A percentile compares a stretch with the other conserved stretches of the same genome.
These are phyloP conservation scores for Bambusicola thoracicus DNA, from an alignment of 2,113 vertebrate species.

Conservation along the genomic window DNA sequence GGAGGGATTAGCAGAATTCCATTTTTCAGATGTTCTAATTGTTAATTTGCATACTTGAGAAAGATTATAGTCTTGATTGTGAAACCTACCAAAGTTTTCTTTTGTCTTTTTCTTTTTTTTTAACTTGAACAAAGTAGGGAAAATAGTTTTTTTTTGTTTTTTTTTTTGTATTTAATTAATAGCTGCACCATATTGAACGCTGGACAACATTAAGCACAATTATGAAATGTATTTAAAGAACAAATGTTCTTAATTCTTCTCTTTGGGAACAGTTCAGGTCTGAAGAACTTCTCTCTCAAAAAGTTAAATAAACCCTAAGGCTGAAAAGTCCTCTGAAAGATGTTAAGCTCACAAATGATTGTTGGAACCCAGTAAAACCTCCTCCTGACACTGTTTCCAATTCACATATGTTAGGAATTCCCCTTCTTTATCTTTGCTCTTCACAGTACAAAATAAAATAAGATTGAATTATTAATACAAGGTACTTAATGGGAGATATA, in stretches of 20 bases:
- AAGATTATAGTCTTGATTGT: slow-evolving; percentile 42
- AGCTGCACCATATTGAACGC: not conserved
- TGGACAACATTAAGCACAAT: not conserved
- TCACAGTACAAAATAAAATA: not conserved
- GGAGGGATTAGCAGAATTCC: slow-evolving; percentile 23
- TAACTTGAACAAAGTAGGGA: not conserved
- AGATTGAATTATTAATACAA: not conserved
- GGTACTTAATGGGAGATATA: not conserved
- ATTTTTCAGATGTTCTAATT: slow-evolving; percentile 28
- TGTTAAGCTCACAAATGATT: not conserved
- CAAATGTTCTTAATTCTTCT: slow-evolving; percentile 6
- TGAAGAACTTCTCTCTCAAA: not conserved
- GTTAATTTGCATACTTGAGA: slow-evolving; percentile 34
- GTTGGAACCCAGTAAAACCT: not conserved
- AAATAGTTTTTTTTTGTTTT: not conserved
- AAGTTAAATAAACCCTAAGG: not conserved
- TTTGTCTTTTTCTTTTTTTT: not conserved
- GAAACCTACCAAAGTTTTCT: slow-evolving; percentile 9
- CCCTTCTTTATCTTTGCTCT: not conserved
- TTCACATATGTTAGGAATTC: not conserved
- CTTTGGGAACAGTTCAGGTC: not conserved
- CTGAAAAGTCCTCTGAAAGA: not conserved
- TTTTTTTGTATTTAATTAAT: not conserved
- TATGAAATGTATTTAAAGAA: slow-evolving; percentile 8
- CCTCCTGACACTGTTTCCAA: not conserved